Percentiles rank a stretch among this genome's conserved stretches.
phyloP scores from a whole-genome alignment of 1,140 invertebrate genomes.

The Chymomyza costata region DNA sequence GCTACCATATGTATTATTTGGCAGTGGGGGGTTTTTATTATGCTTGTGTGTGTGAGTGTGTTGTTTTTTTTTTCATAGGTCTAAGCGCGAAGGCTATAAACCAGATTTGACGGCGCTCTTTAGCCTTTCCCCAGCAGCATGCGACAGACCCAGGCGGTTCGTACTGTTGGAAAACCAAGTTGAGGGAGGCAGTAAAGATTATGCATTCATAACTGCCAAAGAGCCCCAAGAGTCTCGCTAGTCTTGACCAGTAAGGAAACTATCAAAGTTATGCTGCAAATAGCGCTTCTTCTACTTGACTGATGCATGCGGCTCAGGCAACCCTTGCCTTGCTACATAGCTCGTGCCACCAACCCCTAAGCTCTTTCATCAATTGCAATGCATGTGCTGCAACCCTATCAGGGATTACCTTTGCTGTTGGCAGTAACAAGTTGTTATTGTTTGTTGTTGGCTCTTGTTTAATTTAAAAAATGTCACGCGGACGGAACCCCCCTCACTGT shows the following conservation, averaged over 20 bases:
- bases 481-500: conserved; percentile 24
- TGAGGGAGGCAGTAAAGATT: no score
- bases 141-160: neutral
- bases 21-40: conserved; percentile 34
- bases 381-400: conserved; percentile 41
- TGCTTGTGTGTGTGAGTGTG: no score
- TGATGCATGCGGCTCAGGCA: conserved; percentile 13
- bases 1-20: conserved; percentile 10
- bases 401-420: conserved; percentile 26
- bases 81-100: conserved; percentile 62
- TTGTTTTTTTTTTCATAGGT: conserved; percentile 45
- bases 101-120: conserved; percentile 58
- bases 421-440: conserved; percentile 46
- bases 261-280: no score
- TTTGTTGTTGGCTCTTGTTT: conserved; percentile 46
- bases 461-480: conserved; percentile 61
- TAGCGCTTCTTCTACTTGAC: no score
- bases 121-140: conserved; percentile 33
- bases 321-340: conserved; percentile 14
- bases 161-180: no score
- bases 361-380: conserved; percentile 55
- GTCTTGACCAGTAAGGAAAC: no score
- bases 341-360: conserved; percentile 50
- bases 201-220: no score
- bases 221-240: no score